Percentiles rank a stretch among this genome's conserved stretches.
phyloP scores from a whole-genome alignment of 2,113 vertebrate species.

The Pantherophis guttatus region DNA sequence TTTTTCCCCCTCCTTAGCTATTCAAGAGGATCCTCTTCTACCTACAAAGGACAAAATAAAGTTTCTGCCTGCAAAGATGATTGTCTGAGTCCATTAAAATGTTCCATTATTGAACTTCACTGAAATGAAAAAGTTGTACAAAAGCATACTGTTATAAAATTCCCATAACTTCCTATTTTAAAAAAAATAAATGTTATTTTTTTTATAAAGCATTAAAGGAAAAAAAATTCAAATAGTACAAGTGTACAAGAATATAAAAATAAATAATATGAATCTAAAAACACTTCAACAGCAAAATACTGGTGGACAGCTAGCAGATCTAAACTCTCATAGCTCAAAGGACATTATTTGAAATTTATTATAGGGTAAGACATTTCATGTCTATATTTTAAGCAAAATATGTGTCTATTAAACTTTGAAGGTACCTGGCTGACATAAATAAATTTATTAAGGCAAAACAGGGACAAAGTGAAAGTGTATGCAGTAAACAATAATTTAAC shows the following conservation, averaged over 20 bases:
- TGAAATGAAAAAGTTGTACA: neutral
- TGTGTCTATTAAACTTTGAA: neutral
- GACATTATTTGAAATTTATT: neutral
- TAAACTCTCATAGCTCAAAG: neutral
- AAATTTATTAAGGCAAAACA: neutral
- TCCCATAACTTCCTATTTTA: neutral
- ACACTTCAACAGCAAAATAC: neutral
- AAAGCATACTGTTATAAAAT: too few relatives aligned
- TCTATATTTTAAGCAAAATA: neutral
- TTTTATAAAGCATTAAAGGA: neutral
- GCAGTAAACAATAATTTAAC: neutral
- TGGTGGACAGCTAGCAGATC: neutral
- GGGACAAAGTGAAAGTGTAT: neutral
- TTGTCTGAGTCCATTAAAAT: neutral
- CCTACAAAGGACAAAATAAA: neutral
- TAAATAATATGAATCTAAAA: neutral
- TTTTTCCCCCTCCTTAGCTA: accelerated
- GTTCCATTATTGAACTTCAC: neutral
- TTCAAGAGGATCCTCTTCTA: neutral
- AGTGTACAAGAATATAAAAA: neutral
- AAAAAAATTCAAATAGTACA: neutral
- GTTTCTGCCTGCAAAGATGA: neutral
- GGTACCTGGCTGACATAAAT: neutral
- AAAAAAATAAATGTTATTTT: neutral
- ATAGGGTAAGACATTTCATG: neutral